Percentiles rank a stretch among this genome's conserved stretches.
These are phyloP conservation scores for Leucosticte australis DNA, from an alignment of 2,113 vertebrate species.

Conservation along the genomic window DNA sequence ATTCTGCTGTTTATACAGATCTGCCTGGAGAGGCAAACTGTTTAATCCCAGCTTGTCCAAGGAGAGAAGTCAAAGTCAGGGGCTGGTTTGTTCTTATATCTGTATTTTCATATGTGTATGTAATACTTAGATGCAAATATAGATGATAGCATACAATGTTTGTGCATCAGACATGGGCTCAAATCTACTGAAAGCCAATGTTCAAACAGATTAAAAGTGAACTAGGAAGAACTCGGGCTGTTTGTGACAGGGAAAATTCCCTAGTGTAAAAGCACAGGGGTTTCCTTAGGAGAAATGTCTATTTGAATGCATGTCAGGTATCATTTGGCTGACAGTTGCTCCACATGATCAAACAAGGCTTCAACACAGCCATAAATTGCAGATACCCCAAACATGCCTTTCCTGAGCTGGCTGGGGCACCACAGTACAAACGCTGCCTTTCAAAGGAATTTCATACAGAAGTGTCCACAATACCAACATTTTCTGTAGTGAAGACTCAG, in stretches of 20 bases:
- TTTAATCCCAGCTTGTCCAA: not conserved
- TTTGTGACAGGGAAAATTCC: not conserved
- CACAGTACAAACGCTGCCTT: not conserved
- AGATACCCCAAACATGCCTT: not conserved
- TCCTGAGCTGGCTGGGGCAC: not conserved
- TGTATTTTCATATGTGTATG: not conserved
- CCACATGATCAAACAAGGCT: not conserved
- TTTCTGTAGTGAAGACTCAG: not conserved
- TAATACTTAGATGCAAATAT: not conserved
- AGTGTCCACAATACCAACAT: rapidly evolving
- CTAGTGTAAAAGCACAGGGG: not conserved
- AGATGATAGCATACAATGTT: not conserved
- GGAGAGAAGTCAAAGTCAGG: not conserved
- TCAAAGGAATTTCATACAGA: not conserved
- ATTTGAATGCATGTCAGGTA: not conserved
- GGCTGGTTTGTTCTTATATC: not conserved
- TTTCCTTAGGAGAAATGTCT: not conserved
- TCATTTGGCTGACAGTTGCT: not conserved
- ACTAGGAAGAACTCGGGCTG: not conserved
- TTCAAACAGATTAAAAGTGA: not conserved
- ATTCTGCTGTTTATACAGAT: not conserved
- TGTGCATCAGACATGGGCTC: not conserved
- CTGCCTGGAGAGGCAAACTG: not conserved
- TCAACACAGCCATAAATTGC: not conserved
- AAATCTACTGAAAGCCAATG: not conserved